phyloP scores from a whole-genome alignment of 2,888 invertebrate genomes.

The Polyommatus iphigenia region DNA sequence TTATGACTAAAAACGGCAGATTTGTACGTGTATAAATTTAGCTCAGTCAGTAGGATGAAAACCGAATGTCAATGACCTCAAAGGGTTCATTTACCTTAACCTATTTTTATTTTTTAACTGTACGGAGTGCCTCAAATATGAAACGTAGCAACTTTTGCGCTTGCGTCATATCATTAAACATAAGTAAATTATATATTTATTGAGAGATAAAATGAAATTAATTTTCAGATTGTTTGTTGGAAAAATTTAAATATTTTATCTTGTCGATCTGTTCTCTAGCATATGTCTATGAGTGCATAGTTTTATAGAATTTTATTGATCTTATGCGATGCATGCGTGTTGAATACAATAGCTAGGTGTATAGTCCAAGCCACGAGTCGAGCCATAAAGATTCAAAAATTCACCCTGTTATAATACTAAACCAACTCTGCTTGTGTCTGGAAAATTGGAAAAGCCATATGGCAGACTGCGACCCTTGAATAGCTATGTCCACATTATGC shows the following conservation, averaged over 20 bases:
- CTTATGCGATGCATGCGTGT: conserved; percentile 16
- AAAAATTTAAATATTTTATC: conserved; percentile 41
- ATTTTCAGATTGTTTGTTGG: conserved; percentile 34
- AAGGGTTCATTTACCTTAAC: neutral
- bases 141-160: conserved; percentile 56
- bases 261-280: conserved; percentile 36
- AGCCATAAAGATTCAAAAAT: no score
- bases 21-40: neutral
- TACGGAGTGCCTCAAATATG: conserved; percentile 11
- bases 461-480: no score
- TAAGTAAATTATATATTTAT: conserved; percentile 55
- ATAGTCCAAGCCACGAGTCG: neutral
- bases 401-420: no score
- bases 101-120: neutral
- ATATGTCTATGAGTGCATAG: conserved; percentile 13
- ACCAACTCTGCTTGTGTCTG: no score
- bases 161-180: conserved; percentile 75
- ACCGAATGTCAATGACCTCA: neutral
- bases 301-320: conserved; percentile 29
- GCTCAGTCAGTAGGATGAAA: neutral
- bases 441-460: no score
- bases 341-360: conserved; percentile 4
- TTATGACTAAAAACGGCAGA: no score
- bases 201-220: conserved; percentile 44
- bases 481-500: no score